phyloP scores from a whole-genome alignment of 92 coral and sea anemone species.

The Virgularia gustaviana region DNA sequence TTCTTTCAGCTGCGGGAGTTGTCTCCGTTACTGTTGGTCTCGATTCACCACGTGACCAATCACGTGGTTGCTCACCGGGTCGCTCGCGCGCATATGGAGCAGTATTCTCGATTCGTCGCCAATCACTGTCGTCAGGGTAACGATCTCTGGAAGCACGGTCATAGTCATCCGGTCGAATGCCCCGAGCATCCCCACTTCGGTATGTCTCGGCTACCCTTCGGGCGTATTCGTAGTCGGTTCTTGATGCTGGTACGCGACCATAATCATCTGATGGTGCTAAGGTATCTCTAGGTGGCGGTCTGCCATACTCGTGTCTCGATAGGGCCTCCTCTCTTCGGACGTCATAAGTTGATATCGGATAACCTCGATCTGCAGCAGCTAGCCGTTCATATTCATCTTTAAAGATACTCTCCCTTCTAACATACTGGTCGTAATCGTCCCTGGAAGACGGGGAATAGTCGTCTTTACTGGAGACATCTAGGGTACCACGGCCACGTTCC shows the following conservation, averaged over 20 bases:
- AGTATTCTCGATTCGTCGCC: neutral
- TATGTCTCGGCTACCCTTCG: constrained; percentile 7
- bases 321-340: too few relatives aligned
- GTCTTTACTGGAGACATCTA: neutral
- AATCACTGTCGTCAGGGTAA: neutral
- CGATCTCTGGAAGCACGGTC: neutral
- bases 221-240: too few relatives aligned
- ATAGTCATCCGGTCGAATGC: too few relatives aligned
- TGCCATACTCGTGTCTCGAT: constrained; percentile 6
- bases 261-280: constrained; percentile 11
- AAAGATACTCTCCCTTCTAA: too few relatives aligned
- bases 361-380: constrained; percentile 5
- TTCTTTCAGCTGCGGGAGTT: too few relatives aligned
- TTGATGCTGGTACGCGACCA: constrained; percentile 25
- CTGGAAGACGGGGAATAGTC: neutral
- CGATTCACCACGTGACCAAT: neutral
- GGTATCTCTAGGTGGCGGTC: neutral
- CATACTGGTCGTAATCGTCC: neutral
- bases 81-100: neutral
- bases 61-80: neutral
- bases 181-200: too few relatives aligned
- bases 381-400: constrained; percentile 28
- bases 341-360: neutral
- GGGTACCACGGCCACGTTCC: neutral
- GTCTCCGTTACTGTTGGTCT: too few relatives aligned